Evolutionary conservation across 2,113 vertebrate species (phyloP).

Genomic region (Eolophus roseicapilla): DNA sequence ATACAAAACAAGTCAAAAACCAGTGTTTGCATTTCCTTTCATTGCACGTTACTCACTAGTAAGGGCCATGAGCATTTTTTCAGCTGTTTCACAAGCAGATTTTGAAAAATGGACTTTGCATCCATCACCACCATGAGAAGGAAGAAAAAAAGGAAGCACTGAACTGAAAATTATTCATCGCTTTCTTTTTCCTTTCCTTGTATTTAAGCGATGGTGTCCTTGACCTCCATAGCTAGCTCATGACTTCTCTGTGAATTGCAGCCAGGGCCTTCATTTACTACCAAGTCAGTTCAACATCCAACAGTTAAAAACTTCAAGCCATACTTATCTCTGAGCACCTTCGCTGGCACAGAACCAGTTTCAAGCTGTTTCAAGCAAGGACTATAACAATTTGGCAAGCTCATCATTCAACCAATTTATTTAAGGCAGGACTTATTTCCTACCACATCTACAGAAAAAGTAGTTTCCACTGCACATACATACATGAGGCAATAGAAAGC

Average conservation of each 20-base stretch:
- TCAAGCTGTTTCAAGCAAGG: neutral
- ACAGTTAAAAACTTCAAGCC: neutral
- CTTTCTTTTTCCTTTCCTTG: neutral
- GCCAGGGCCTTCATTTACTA: neutral
- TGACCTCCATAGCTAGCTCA: neutral
- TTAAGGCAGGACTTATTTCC: neutral
- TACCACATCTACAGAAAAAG: neutral
- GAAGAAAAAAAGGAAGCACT: neutral
- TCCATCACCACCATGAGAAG: neutral
- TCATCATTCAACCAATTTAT: neutral
- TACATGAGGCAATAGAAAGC: neutral
- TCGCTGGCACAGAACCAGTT: neutral
- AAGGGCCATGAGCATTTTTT: neutral
- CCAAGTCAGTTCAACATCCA: neutral
- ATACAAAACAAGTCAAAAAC: neutral
- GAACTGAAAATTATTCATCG: neutral
- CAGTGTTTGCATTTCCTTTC: neutral
- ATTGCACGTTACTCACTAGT: neutral
- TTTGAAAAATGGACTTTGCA: neutral
- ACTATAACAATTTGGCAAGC: neutral
- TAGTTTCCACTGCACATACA: neutral
- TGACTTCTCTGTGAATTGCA: neutral
- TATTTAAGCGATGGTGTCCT: neutral
- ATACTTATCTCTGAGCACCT: neutral
- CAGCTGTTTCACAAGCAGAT: neutral